A percentile compares a stretch with the other conserved stretches of the same genome.
These are phyloP conservation scores for Cyprinodon brontotheroides DNA, from an alignment of 2,113 vertebrate species.

Conservation along the genomic window DNA sequence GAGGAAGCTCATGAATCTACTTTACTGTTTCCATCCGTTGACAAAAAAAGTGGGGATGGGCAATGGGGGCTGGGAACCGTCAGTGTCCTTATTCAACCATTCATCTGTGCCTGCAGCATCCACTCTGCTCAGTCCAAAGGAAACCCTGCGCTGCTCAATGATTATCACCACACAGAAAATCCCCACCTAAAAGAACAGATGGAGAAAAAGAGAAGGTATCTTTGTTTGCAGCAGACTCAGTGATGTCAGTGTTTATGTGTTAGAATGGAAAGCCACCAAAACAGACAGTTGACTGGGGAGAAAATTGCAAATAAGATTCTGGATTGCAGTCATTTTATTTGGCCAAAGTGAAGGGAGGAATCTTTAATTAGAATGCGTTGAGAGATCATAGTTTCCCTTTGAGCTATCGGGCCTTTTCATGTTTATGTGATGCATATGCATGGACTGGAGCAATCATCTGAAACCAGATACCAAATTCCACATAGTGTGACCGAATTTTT, in stretches of 20 bases:
- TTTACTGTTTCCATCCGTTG: constrained; percentile 50
- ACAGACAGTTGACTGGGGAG: constrained; percentile 31
- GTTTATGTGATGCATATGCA: constrained; percentile 74
- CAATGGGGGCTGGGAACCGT: constrained; percentile 27
- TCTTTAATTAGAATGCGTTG: constrained; percentile 75
- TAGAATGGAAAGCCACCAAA: constrained; percentile 44
- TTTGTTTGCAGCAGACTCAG: constrained; percentile 19
- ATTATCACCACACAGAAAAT: constrained; percentile 58
- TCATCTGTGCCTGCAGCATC: constrained; percentile 44
- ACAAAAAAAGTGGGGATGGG: constrained; percentile 41
- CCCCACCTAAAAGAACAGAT: constrained; percentile 22
- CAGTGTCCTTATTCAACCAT: constrained; percentile 47
- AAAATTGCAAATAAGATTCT: constrained; percentile 55
- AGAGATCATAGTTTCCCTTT: constrained; percentile 72
- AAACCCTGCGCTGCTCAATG: constrained; percentile 21
- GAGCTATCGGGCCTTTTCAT: constrained; percentile 69
- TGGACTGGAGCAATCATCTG: constrained; percentile 66
- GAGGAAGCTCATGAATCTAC: constrained; percentile 53
- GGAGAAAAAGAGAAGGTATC: constrained; percentile 30
- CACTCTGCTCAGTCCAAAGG: constrained; percentile 18
- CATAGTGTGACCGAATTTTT: constrained; percentile 38
- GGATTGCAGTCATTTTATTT: constrained; percentile 51
- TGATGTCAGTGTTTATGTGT: constrained; percentile 60
- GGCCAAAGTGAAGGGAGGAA: constrained; percentile 51
- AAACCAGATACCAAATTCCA: constrained; percentile 61